Base-by-base conservation (phyloP, 2,888 invertebrate species). In the Argyresthia albistria region DNA sequence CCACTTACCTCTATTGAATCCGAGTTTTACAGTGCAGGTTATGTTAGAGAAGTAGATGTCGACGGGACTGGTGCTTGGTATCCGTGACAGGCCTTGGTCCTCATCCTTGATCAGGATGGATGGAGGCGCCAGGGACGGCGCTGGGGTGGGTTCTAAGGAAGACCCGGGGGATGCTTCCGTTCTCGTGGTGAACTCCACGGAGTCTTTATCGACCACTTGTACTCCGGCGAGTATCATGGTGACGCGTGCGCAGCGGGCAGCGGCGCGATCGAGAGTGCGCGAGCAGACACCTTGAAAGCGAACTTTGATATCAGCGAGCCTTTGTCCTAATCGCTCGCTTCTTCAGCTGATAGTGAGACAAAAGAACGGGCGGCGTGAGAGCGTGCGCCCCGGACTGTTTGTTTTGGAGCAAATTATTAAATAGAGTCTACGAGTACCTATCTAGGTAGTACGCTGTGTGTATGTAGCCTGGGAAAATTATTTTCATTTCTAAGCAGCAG, bases 11-110 rank as follows among this genome's bases (percentile, higher is more conserved):
- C 91, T 93, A 65, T 90, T 89, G 61, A 91, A 91, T 59, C 94
- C 95, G 55, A 93, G 80, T 42, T 89, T 90, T 14, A 94, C 95
- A 0, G 90, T 92, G 66, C 92, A 93, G 0, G 90, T 90, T 57
- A 95, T 89, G 66, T 94, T 91, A 55, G 92, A 91, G 73, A 95
- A 95, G 59, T 90, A 89, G 57, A 95, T 90, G 66, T 95, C 93
- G 39, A 94, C 89, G 1, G 90, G 89, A 11, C 90, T 88, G 51
- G 66, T 62, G 7, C 61, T 69, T 1, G 83, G 80, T 4, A 67
- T 58, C 59, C 73, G 70, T 39, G 71, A 59, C 1, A 78, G 59
- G 0, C 71, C 9, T n/a, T 39, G 39, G 25, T 25, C 25, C 25
- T 25, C 25, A 25, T 25, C 25, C 39, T 9, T 8, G 4, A 8